Evolutionary conservation across 1,140 invertebrate species (phyloP).

Genomic region (Parapsyche elsis): DNA sequence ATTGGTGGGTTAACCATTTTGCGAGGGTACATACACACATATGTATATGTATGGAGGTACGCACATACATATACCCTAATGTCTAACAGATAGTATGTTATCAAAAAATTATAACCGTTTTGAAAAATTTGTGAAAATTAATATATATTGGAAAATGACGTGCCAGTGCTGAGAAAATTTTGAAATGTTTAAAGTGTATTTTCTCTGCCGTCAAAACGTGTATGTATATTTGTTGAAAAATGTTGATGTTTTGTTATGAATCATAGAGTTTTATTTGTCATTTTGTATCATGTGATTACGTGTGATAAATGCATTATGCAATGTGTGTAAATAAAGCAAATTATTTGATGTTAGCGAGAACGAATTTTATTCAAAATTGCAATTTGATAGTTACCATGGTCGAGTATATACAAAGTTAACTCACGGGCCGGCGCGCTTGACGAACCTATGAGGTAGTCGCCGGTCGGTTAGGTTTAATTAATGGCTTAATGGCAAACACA

Average conservation of each 20-base stretch:
- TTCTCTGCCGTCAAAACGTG: constrained; percentile 36
- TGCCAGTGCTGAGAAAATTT: constrained; percentile 39
- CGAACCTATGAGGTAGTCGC: constrained; percentile 24
- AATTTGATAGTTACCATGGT: constrained; percentile 35
- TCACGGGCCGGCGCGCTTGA: constrained; percentile 10
- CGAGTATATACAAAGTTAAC: constrained; percentile 25
- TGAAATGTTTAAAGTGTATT: constrained; percentile 24
- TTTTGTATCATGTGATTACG: constrained; percentile 42
- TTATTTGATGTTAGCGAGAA: constrained; percentile 42
- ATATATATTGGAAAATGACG: constrained; percentile 26
- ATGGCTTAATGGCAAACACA: constrained; percentile 32
- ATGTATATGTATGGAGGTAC: not conserved
- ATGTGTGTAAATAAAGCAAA: constrained; percentile 45
- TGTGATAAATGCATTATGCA: constrained; percentile 44
- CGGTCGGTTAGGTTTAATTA: constrained; percentile 30
- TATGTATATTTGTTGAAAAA: constrained; percentile 42
- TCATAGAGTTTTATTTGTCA: constrained; percentile 45
- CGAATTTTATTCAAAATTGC: constrained; percentile 44
- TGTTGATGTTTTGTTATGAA: constrained; percentile 40
- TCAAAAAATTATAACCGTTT: constrained; percentile 13
- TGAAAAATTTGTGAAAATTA: not conserved
- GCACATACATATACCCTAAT: not conserved
- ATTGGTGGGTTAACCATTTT: not conserved
- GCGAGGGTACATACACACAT: not conserved
- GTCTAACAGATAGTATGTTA: constrained; percentile 2